Evolutionary conservation across 2,113 vertebrate genomes (phyloP), one percentile per base, ranked within the genome.

Genomic region (Dolichallabes microphthalmus): DNA sequence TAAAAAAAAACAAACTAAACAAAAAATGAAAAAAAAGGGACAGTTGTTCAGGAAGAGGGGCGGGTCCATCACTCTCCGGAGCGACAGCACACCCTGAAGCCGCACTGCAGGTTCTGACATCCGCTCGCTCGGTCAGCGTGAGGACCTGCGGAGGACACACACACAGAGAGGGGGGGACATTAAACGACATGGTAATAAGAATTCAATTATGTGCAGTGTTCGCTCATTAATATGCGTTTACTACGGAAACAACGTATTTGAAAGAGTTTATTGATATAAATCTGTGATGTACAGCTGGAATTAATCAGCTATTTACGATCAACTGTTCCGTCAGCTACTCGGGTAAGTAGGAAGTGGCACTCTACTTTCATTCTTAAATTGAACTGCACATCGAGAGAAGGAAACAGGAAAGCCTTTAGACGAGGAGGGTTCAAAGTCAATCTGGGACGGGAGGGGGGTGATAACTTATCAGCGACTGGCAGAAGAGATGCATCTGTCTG

Each of bases 61-160:
- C n/a, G n/a, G 32, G 32, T 35, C 32, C 32, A 14, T 98, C 95
- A 99, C 91, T 99, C 98, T 89, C 98, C 98, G 88, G 98, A 99
- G 94, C 98, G 97, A 93, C 98, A 99, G 95, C 98, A 99, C 88
- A 95, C 97, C 92, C 98, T 95, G 95, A 99, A 99, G 92, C 98
- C 98, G 93, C 98, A 99, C 96, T 99, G 98, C 93, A 99, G 96
- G 79, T 99, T 99, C 97, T 99, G 98, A 94, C 98, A 99, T 95
- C 98, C 98, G 87, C 98, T 99, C 93, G 98, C 98, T 7, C 96
- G 97, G 89, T 98, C 98, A 53, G 97, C 96, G 74, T 98, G 97
- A 88, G 97, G 98, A 97, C 98, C 98, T 99, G 96, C 80, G 86
- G 91, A 91, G 88, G 32, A 82, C 22, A 85, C 22, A 84, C 19